Conservation (phyloP, 2,888 invertebrate genomes). For the Dione vanillae region DNA sequence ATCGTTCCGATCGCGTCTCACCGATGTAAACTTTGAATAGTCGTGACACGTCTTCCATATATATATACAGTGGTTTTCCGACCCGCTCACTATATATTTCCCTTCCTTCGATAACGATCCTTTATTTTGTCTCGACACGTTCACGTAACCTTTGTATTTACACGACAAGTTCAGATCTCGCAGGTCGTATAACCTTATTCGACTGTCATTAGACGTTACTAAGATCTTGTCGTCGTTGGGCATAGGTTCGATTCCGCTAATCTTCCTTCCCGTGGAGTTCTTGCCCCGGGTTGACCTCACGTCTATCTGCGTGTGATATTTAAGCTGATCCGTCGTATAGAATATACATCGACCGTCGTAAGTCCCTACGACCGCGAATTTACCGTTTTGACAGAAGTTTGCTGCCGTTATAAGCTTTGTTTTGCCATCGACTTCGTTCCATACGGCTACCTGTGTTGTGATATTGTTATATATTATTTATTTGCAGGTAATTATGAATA, state of each 20-base stretch:
- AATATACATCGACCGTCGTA: conserved; percentile 99
- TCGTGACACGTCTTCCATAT: conserved; percentile 99
- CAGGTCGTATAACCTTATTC: conserved; percentile 97
- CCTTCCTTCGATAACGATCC: conserved; percentile 99
- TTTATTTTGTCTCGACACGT: conserved; percentile 98
- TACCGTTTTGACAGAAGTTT: conserved; percentile 98
- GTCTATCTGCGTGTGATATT: conserved; percentile 99
- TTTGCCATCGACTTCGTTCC: conserved; percentile 98
- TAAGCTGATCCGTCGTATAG: conserved; percentile 98
- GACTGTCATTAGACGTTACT: conserved; percentile 98
- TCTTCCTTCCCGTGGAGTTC: conserved; percentile 96
- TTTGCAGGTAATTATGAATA: too few relatives aligned
- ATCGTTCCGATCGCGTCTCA: conserved; percentile 96
- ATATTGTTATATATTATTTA: too few relatives aligned
- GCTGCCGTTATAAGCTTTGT: conserved; percentile 98
- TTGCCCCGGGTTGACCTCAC: conserved; percentile 98
- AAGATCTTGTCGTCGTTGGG: conserved; percentile 97
- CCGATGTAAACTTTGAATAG: conserved; percentile 96
- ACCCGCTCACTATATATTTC: conserved; percentile 98
- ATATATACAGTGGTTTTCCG: conserved; percentile 98
- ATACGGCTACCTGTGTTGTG: conserved; percentile 95
- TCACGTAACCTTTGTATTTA: conserved; percentile 96
- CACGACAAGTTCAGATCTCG: conserved; percentile 97
- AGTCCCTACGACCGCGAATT: conserved; percentile 98
- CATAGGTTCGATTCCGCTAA: conserved; percentile 98